Evolutionary conservation across 2,797 vertebrate species (phyloP).

Genomic region (Naso thynnoides): DNA sequence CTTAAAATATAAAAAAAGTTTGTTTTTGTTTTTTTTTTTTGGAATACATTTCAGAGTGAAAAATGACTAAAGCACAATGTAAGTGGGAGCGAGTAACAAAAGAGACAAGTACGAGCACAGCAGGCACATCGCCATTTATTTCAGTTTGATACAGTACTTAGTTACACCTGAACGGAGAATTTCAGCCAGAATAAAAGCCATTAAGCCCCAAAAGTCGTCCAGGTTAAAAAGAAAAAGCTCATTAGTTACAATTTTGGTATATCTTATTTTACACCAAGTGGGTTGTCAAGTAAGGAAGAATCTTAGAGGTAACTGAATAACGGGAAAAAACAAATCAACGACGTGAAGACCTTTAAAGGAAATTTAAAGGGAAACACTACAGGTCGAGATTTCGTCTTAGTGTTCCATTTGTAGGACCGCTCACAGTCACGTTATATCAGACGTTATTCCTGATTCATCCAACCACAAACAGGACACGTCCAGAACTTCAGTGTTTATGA

Average conservation of each 20-base stretch:
- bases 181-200: background rate
- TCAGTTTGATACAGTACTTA: background rate
- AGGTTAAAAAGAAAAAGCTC: background rate
- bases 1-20: no score
- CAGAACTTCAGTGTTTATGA: background rate
- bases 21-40: no score
- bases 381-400: no score
- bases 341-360: background rate
- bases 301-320: no score
- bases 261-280: background rate
- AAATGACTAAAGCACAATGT: no score
- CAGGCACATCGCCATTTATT: background rate
- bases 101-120: no score
- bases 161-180: background rate
- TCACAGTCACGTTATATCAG: background rate
- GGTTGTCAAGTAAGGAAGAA: background rate
- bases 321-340: background rate
- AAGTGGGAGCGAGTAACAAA: background rate
- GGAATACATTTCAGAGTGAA: no score
- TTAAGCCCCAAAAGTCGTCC: background rate
- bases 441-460: background rate
- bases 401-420: background rate
- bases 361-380: background rate
- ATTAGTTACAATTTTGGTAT: background rate
- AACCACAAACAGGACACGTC: background rate